Evolutionary conservation across 2,888 invertebrate genomes (phyloP).

Genomic region (Iphiclides podalirius): DNA sequence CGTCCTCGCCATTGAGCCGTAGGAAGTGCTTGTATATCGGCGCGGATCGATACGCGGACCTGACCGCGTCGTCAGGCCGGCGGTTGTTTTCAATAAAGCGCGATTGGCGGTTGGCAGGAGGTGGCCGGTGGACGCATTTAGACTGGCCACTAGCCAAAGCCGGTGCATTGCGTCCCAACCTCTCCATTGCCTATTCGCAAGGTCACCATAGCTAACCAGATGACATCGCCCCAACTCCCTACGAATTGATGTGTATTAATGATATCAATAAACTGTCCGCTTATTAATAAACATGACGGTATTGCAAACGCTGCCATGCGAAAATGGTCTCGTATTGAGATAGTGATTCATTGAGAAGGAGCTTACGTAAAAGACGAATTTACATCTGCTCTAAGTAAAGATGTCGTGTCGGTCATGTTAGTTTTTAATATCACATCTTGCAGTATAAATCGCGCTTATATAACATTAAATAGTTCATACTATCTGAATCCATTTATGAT

Average conservation of each 20-base stretch:
- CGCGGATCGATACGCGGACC: constrained; percentile 60
- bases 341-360: too few relatives aligned
- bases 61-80: constrained; percentile 61
- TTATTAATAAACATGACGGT: too few relatives aligned
- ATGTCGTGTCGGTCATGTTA: too few relatives aligned
- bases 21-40: constrained; percentile 67
- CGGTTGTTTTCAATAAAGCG: constrained; percentile 77
- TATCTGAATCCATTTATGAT: background rate
- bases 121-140: constrained; percentile 65
- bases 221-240: constrained; percentile 35
- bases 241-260: background rate
- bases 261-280: background rate
- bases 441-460: background rate
- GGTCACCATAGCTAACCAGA: constrained; percentile 59
- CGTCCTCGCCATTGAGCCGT: constrained; percentile 78
- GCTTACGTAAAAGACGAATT: too few relatives aligned
- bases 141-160: constrained; percentile 67
- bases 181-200: constrained; percentile 58
- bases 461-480: background rate
- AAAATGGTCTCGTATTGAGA: too few relatives aligned
- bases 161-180: constrained; percentile 56
- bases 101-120: constrained; percentile 65
- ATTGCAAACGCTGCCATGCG: too few relatives aligned
- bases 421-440: too few relatives aligned
- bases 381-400: too few relatives aligned